Evolutionary conservation across 2,888 invertebrate genomes (phyloP).

Genomic region (Agrochola macilenta): DNA sequence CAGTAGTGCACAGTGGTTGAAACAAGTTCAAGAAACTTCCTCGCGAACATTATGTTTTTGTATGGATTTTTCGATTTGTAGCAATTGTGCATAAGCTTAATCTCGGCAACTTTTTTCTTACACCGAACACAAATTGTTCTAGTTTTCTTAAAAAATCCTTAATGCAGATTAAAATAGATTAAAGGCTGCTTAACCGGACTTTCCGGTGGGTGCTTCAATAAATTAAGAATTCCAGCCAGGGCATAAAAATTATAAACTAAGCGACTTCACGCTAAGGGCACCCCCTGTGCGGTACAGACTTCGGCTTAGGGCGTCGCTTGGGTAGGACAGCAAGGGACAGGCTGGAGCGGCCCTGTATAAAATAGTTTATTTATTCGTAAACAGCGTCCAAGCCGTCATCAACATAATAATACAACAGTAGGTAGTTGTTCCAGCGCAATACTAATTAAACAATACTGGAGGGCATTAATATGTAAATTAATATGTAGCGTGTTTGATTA

Average conservation of each 20-base stretch:
- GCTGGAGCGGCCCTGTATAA: neutral
- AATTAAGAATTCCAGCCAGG: no score
- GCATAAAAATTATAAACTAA: no score
- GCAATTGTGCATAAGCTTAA: neutral
- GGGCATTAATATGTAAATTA: conserved; percentile 66
- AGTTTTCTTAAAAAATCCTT: neutral
- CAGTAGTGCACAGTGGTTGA: neutral
- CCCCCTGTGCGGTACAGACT: no score
- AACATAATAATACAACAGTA: conserved; percentile 12
- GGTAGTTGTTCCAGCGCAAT: conserved; percentile 11
- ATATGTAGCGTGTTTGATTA: conserved; percentile 71
- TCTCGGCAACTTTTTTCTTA: no score
- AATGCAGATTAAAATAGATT: no score
- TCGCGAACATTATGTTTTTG: neutral
- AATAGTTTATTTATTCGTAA: conserved; percentile 16
- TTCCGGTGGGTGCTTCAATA: no score
- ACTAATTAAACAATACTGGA: conserved; percentile 60
- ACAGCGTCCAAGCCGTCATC: neutral
- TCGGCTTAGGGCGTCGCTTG: no score
- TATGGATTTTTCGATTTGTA: neutral
- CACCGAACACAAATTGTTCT: neutral
- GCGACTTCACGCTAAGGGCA: no score
- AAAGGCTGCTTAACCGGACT: no score
- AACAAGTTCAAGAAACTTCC: neutral
- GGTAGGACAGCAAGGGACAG: no score